Percentiles rank a stretch among this genome's conserved stretches.
These are phyloP conservation scores for Centruroides vittatus DNA, from an alignment of 1,140 invertebrate genomes.

Conservation along the genomic window DNA sequence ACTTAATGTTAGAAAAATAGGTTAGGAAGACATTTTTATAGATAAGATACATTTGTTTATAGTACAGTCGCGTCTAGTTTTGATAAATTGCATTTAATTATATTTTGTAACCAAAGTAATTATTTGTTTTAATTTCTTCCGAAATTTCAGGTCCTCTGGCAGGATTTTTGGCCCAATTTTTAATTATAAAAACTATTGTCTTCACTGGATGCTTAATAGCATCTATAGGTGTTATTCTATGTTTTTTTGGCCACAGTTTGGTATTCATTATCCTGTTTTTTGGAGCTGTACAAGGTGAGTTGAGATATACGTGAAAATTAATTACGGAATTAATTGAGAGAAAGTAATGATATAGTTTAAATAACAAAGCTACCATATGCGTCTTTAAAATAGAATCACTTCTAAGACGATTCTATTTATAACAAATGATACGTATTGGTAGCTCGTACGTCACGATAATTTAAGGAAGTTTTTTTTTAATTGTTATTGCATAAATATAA, in stretches of 20 bases:
- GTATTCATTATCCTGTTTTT: constrained; percentile 7
- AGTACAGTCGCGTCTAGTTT: background rate
- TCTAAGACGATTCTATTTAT: too few relatives aligned
- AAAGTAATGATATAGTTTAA: too few relatives aligned
- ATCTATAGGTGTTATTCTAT: constrained; percentile 3
- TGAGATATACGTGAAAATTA: too few relatives aligned
- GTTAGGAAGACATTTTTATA: background rate
- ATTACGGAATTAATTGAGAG: too few relatives aligned
- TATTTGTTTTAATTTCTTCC: background rate
- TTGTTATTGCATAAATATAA: too few relatives aligned
- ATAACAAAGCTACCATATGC: too few relatives aligned
- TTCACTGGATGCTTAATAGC: constrained; percentile 9
- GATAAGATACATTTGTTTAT: background rate
- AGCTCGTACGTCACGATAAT: too few relatives aligned
- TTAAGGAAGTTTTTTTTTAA: too few relatives aligned
- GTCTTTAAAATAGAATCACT: too few relatives aligned
- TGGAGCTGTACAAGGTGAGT: constrained; percentile 12
- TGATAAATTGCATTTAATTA: background rate
- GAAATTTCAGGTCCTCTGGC: background rate
- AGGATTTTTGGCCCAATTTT: background rate
- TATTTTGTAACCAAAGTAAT: background rate
- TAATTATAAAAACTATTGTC: constrained; percentile 3
- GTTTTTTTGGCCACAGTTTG: constrained; percentile 6
- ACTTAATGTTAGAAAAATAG: background rate
- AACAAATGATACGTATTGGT: too few relatives aligned